Percentiles rank a stretch among this genome's conserved stretches.
Evolutionary conservation across 2,113 vertebrate species (phyloP).

Genomic region (Sakesphorus luctuosus): DNA sequence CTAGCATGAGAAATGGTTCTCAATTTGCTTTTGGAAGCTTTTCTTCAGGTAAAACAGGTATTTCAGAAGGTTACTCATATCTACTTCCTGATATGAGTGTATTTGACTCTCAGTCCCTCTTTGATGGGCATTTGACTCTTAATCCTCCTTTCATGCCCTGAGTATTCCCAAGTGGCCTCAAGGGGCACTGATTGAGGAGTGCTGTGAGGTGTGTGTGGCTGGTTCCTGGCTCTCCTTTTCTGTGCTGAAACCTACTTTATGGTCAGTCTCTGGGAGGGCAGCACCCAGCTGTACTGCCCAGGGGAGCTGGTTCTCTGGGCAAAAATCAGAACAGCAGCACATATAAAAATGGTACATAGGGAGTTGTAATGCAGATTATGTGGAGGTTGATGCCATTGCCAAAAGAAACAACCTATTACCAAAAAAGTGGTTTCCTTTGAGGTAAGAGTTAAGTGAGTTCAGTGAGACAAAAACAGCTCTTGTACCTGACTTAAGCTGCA

Average conservation of each 20-base stretch:
- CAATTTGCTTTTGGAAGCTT: background rate
- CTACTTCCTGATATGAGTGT: background rate
- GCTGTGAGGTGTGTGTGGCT: background rate
- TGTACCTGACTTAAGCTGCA: background rate
- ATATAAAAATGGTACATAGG: background rate
- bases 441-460: background rate
- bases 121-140: background rate
- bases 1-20: background rate
- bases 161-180: accelerated
- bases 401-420: background rate
- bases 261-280: background rate
- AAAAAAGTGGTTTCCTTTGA: background rate
- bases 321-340: background rate
- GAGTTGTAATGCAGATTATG: background rate
- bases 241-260: background rate
- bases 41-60: background rate
- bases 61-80: background rate
- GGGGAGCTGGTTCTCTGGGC: background rate
- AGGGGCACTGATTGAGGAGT: accelerated
- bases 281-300: background rate
- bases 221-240: background rate
- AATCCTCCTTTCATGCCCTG: background rate
- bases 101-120: background rate
- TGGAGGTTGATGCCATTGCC: background rate
- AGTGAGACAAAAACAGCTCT: background rate